Conservation (phyloP, 2,113 vertebrate species). For the Hypomesus transpacificus region DNA sequence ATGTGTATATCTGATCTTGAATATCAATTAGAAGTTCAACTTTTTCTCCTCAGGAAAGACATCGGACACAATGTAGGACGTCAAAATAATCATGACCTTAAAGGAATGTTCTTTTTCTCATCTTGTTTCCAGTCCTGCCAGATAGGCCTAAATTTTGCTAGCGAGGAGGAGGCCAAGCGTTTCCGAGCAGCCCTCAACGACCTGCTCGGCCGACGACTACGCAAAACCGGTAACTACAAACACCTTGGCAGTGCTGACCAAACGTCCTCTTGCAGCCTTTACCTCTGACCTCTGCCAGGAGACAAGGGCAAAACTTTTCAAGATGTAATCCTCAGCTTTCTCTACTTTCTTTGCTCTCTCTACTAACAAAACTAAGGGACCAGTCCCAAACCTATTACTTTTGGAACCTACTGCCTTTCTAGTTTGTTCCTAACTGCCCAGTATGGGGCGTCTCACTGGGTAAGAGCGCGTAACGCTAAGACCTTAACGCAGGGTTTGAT, state of each 20-base stretch:
- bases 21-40: too few species aligned
- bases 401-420: too few species aligned
- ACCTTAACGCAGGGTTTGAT: too few species aligned
- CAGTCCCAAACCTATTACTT: background rate
- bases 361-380: background rate
- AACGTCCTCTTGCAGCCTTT: background rate
- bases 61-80: background rate
- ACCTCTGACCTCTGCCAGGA: background rate
- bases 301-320: too few species aligned
- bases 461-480: too few species aligned
- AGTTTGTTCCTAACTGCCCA: too few species aligned
- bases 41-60: background rate
- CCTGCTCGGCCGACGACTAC: conserved; percentile 84
- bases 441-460: too few species aligned
- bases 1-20: too few species aligned
- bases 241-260: background rate
- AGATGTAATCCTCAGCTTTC: background rate
- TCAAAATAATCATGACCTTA: background rate
- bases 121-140: conserved; percentile 81
- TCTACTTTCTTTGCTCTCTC: background rate
- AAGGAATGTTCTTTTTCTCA: conserved; percentile 8
- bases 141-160: conserved; percentile 96
- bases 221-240: conserved; percentile 80
- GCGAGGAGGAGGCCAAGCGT: conserved; percentile 94
- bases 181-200: conserved; percentile 86